Evolutionary conservation across 2,113 vertebrate species (phyloP), one percentile per base, ranked within the genome.

Genomic region (Paramisgurnus dabryanus): DNA sequence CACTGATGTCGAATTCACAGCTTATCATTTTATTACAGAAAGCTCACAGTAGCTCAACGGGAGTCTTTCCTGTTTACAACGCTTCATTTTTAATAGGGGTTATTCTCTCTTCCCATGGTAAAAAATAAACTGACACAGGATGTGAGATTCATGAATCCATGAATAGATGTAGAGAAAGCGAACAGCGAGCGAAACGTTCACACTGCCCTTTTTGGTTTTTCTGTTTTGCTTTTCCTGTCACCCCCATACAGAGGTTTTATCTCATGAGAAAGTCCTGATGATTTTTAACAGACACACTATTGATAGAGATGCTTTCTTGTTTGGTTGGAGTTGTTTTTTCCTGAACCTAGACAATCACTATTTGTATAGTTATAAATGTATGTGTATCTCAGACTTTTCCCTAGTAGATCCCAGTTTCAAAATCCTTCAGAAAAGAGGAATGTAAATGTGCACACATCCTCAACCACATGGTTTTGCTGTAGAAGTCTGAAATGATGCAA

Each of bases 101-200:
- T 65, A 63, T 71, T 78, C 57, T 50, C 61, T 47, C 67, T 49
- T 83, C 82, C 73, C 67, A 76, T 55, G 63, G 65, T 75, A 74
- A 65, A 84, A 84, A 79, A 78, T 60, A 79, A 39, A 8, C 53
- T 60, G 53, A 79, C 58, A 17, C 79, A 78, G 79, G 83, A 79
- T 75, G 79, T 53, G 69, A 81, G 67, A 80, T 27, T 53, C 57
- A 67, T 72, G 64, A 57, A 57, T 60, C 79, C 83, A 74, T 68
- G 75, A 80, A 75, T 53, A 70, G 78, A 76, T 63, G 57, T 58
- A 83, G 67, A 17, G 7, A 49, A 40, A 55, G 63, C n/a, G 40
- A 41, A n/a, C n/a, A 45, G 50, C 6, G 39, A 61, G 39, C 11
- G 41, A 50, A 49, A 18, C 55, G 17, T 75, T 63, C 72, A 74